Evolutionary conservation across 2,113 vertebrate genomes (phyloP).

Genomic region (Centropus unirufus): DNA sequence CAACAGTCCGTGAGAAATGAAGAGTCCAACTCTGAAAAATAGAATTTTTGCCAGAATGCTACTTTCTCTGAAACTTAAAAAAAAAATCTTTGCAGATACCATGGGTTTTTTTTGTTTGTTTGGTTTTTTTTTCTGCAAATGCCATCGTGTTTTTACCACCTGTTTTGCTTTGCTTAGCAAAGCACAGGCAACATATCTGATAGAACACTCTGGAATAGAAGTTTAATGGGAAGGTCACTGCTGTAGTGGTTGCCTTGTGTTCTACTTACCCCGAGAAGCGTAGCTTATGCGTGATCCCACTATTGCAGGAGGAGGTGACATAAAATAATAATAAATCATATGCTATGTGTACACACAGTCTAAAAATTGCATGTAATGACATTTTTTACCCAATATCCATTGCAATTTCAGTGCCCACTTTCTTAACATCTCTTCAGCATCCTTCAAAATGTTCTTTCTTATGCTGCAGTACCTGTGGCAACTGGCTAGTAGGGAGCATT

Average conservation of each 20-base stretch:
- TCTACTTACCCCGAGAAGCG: not conserved
- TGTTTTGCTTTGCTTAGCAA: not conserved
- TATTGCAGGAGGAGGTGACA: not conserved
- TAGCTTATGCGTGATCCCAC: not conserved
- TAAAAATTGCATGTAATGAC: not conserved
- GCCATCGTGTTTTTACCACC: not conserved
- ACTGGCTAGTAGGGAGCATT: not conserved
- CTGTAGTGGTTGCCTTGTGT: not conserved
- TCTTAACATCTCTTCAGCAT: not conserved
- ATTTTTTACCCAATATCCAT: not conserved
- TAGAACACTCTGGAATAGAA: not conserved
- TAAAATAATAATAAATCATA: not conserved
- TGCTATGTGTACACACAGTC: rapidly evolving
- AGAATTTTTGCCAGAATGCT: not conserved
- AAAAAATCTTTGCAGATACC: not conserved
- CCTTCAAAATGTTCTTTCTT: not conserved
- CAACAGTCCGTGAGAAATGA: not conserved
- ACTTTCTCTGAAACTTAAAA: not conserved
- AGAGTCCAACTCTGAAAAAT: not conserved
- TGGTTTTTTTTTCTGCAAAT: too few relatives aligned
- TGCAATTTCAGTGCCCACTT: not conserved
- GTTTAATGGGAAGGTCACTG: not conserved
- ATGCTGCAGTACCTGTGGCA: not conserved
- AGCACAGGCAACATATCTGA: not conserved
- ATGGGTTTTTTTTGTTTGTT: not conserved